Conservation (phyloP, 2,888 invertebrate genomes). For the Chrysotoxum bicinctum region DNA sequence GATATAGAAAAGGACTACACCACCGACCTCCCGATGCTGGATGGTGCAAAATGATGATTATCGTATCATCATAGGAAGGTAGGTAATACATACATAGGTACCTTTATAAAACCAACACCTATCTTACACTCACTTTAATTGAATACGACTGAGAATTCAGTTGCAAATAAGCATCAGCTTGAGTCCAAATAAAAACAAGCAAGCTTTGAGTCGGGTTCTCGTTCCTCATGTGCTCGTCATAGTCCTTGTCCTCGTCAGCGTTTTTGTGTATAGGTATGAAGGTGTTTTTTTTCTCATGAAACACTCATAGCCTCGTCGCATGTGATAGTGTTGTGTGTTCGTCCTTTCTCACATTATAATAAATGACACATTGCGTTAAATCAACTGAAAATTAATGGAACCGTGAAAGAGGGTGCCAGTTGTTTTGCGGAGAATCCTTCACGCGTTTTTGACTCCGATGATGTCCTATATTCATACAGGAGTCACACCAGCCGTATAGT, state of each 20-base stretch:
- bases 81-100: neutral
- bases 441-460: slow-evolving; percentile 63
- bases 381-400: slow-evolving; percentile 72
- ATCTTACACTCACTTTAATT: slow-evolving; percentile 46
- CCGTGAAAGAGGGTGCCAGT: slow-evolving; percentile 61
- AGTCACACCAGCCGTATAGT: neutral
- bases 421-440: slow-evolving; percentile 59
- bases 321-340: neutral
- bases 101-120: neutral
- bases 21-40: neutral
- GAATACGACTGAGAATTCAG: slow-evolving; percentile 47
- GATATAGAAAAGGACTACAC: neutral
- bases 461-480: slow-evolving; percentile 28
- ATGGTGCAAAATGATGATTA: slow-evolving; percentile 32
- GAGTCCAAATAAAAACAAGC: neutral
- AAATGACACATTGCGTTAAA: slow-evolving; percentile 69
- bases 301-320: neutral
- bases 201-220: neutral
- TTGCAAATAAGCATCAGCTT: slow-evolving; percentile 33
- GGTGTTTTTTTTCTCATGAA: neutral
- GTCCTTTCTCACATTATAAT: slow-evolving; percentile 36
- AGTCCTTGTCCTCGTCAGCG: neutral
- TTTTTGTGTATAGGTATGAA: neutral
- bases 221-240: neutral
- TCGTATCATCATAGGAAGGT: slow-evolving; percentile 18